These are phyloP conservation scores for Peromyscus eremicus DNA, from an alignment of 2,797 vertebrate genomes.

Conservation along the genomic window DNA sequence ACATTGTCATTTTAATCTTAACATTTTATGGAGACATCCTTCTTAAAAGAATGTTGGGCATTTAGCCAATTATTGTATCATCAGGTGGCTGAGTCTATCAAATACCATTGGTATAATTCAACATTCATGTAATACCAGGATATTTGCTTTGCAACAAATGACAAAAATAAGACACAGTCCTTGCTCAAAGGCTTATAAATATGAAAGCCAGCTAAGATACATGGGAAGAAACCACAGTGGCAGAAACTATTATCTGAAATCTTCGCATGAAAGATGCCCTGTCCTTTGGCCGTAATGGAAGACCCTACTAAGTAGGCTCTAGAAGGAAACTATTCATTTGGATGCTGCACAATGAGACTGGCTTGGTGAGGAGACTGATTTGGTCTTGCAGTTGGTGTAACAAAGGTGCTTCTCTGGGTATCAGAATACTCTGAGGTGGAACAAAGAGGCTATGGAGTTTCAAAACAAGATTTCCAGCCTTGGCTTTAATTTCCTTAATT, in stretches of 20 bases:
- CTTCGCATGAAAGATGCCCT: background rate
- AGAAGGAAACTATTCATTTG: background rate
- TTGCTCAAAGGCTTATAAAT: constrained; percentile 17
- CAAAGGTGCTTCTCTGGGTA: background rate
- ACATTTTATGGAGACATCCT: background rate
- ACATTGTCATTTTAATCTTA: constrained; percentile 55
- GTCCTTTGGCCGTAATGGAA: constrained; percentile 40
- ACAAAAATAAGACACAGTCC: constrained; percentile 29
- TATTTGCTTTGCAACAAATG: constrained; percentile 48
- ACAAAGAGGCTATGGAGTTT: constrained; percentile 30
- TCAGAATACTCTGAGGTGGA: background rate
- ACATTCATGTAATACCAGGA: background rate
- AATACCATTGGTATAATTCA: constrained; percentile 50
- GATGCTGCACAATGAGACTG: background rate
- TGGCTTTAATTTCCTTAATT: constrained; percentile 51
- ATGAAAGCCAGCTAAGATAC: background rate
- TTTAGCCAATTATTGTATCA: constrained; percentile 15
- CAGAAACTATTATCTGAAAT: background rate
- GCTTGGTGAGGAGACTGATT: background rate
- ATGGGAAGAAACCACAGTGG: background rate
- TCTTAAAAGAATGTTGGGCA: constrained; percentile 5
- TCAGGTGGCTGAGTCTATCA: constrained; percentile 26
- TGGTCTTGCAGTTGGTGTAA: background rate
- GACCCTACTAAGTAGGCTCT: background rate
- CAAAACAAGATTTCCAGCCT: constrained; percentile 46